Percentiles rank a stretch among this genome's conserved stretches.
Evolutionary conservation across 2,113 vertebrate species (phyloP).

Genomic region (Ciconia boyciana): DNA sequence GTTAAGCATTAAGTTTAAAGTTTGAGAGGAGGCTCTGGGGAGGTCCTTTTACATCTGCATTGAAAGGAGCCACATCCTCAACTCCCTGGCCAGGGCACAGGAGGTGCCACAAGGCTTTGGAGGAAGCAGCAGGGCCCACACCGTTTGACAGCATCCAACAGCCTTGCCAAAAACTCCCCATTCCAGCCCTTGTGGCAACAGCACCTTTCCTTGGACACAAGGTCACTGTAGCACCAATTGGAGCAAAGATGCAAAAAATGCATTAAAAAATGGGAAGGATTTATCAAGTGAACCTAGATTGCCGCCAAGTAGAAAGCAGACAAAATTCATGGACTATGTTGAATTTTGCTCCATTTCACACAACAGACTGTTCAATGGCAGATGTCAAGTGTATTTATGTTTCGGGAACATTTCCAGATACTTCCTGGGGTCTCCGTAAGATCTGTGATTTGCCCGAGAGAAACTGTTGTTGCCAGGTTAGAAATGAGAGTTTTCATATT

Average conservation of each 20-base stretch:
- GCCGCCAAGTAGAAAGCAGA: neutral
- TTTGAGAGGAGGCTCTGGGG: neutral
- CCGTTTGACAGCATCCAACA: neutral
- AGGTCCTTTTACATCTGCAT: neutral
- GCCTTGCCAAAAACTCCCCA: neutral
- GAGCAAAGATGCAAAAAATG: neutral
- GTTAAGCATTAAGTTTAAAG: neutral
- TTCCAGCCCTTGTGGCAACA: neutral
- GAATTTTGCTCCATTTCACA: slow-evolving; percentile 9
- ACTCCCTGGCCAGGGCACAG: neutral
- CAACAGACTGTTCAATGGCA: neutral
- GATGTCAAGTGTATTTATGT: slow-evolving; percentile 24
- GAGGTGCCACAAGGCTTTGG: neutral
- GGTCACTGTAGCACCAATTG: neutral
- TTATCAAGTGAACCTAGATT: neutral
- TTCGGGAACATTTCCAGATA: slow-evolving; percentile 9
- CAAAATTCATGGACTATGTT: neutral
- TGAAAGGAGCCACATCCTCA: neutral
- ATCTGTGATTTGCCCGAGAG: neutral
- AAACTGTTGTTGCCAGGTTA: neutral
- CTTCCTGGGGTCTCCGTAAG: neutral
- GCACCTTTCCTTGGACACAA: neutral
- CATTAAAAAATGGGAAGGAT: neutral
- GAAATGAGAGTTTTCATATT: neutral
- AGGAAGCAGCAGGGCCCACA: neutral